Conservation (phyloP, 2,797 vertebrate species). For the Lemur catta region DNA sequence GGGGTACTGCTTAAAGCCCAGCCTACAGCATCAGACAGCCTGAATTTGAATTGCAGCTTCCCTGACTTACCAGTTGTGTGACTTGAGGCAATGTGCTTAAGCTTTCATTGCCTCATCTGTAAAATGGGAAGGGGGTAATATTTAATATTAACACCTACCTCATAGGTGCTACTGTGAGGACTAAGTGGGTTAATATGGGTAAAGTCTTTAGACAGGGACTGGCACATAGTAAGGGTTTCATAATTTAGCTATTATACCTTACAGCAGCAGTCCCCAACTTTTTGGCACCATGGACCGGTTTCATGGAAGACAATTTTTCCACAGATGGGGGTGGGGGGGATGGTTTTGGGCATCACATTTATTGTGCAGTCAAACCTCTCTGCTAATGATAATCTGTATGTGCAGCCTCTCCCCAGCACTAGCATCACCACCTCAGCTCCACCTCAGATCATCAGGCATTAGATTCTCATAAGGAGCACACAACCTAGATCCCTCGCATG, state of each 20-base stretch:
- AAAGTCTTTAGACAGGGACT: background rate
- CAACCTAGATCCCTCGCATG: no score
- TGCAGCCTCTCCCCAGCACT: no score
- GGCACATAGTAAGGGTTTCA: background rate
- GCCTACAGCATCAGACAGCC: background rate
- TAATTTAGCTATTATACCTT: background rate
- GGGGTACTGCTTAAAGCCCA: background rate
- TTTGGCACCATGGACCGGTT: no score
- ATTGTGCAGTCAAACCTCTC: no score
- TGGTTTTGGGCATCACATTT: no score
- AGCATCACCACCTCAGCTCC: no score
- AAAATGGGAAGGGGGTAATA: background rate
- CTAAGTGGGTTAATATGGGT: background rate
- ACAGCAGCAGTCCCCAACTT: no score
- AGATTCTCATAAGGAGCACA: no score
- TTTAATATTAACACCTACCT: background rate
- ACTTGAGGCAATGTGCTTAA: background rate
- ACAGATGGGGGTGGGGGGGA: no score
- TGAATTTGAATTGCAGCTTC: background rate
- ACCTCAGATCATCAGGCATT: no score
- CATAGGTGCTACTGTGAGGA: background rate
- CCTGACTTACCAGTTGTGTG: background rate
- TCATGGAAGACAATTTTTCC: no score
- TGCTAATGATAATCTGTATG: no score
- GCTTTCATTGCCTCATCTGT: background rate